Evolutionary conservation across 1,140 invertebrate genomes (phyloP), one percentile per base, ranked within the genome.

Genomic region (Pristionchus pacificus): DNA sequence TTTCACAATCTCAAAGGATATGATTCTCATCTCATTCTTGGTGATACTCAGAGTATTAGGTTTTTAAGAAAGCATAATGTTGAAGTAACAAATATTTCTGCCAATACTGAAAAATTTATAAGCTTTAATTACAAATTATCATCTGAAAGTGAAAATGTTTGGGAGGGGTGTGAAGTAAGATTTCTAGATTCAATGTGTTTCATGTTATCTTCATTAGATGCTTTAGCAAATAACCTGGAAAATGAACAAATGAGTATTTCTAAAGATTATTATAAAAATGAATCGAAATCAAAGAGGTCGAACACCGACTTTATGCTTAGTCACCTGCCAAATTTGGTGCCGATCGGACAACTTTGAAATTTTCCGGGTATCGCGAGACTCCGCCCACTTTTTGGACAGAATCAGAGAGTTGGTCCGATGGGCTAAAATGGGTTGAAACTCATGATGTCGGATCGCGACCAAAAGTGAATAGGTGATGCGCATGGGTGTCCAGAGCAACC

Each of bases 51-150:
- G 10, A 74, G 29, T 69, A n/a, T 13, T 49, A n/a, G 75, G 58
- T 49, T 30, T 19, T 32, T 75, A 1, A 49, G n/a, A n/a, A n/a
- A n/a, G 15, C 14, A 68, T 38, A n/a, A 24, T 27, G 38, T 60
- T 10, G 38, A 68, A 32, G 75, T 76, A 60, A 76, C 30, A 19
- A 57, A 25, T 13, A 76, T 74, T 28, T 31, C 72, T 1, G 31
- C 19, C 60, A 74, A 74, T 71, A 75, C 24, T 60, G 73, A 74
- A 68, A 74, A 74, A 28, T 74, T 73, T 68, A 74, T 77, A 2
- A 67, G 71, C 62, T 77, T 74, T 28, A 60, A 57, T 33, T 74
- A 68, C 60, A 3, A 66, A 6, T 57, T 57, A 28, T 10, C n/a
- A n/a, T n/a, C n/a, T n/a, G n/a, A n/a, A n/a, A n/a, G n/a, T n/a